A percentile compares a stretch with the other conserved stretches of the same genome.
These are phyloP conservation scores for Cossypha polioptera DNA, from an alignment of 2,797 vertebrate genomes.

Conservation along the genomic window DNA sequence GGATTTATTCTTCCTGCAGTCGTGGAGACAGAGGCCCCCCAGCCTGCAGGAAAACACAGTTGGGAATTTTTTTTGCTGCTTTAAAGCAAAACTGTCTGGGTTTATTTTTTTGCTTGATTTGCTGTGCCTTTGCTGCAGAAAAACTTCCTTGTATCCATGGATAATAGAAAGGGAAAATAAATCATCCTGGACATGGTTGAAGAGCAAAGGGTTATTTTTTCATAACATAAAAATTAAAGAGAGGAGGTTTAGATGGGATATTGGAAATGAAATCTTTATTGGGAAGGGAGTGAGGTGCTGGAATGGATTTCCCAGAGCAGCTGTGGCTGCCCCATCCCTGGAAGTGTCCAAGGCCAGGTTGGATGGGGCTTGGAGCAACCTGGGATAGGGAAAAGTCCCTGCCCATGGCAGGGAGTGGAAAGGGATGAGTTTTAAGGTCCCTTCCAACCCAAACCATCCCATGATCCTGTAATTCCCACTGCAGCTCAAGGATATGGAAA, in stretches of 20 bases:
- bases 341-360: background rate
- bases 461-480: background rate
- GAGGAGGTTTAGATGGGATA: background rate
- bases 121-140: background rate
- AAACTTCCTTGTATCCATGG: background rate
- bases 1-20: constrained; percentile 19
- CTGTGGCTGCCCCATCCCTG: background rate
- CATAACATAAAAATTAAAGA: background rate
- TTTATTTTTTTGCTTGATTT: background rate
- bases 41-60: constrained; percentile 21
- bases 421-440: background rate
- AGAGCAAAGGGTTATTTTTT: background rate
- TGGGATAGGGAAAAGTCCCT: background rate
- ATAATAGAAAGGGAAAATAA: background rate
- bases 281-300: background rate
- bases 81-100: background rate
- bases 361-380: background rate
- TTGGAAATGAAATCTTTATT: background rate
- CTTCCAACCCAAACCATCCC: background rate
- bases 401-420: background rate
- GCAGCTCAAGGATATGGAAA: background rate
- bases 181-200: background rate
- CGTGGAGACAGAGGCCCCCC: background rate
- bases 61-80: background rate
- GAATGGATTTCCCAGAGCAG: background rate